Evolutionary conservation across 2,888 invertebrate species (phyloP).

Genomic region (Ceramica pisi): DNA sequence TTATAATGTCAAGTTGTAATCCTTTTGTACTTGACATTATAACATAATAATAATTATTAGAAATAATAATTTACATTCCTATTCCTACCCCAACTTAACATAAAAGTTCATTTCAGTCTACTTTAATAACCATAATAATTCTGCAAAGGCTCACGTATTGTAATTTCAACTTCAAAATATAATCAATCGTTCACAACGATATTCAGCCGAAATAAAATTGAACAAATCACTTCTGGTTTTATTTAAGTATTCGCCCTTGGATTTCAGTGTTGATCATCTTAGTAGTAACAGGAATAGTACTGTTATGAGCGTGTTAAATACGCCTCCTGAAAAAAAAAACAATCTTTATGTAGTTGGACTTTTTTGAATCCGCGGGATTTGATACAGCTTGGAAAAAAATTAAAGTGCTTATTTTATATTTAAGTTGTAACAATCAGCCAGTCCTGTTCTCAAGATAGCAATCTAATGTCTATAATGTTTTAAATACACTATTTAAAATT

Average conservation of each 20-base stretch:
- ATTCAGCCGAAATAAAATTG: conserved; percentile 79
- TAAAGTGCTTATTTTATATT: too few relatives aligned
- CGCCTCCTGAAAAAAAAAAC: conserved; percentile 41
- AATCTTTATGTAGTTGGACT: background rate
- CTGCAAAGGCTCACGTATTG: conserved; percentile 11
- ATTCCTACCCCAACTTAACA: background rate
- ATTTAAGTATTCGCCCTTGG: conserved; percentile 69
- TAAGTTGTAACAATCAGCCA: too few relatives aligned
- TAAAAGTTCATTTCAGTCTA: background rate
- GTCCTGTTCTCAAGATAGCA: too few relatives aligned
- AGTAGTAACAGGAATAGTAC: conserved; percentile 33
- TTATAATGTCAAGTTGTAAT: too few relatives aligned
- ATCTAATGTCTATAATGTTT: too few relatives aligned
- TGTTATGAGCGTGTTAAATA: background rate
- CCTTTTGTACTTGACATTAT: too few relatives aligned
- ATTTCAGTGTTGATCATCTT: conserved; percentile 35
- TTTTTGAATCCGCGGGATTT: too few relatives aligned
- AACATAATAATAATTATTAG: too few relatives aligned
- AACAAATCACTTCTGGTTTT: conserved; percentile 73
- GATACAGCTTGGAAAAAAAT: too few relatives aligned
- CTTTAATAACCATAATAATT: background rate
- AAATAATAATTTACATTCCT: too few relatives aligned
- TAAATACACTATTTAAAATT: too few relatives aligned
- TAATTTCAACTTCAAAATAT: conserved; percentile 50
- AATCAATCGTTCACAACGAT: conserved; percentile 76